Base-by-base conservation (phyloP, 2,888 invertebrate genomes). In the Lagria hirta region DNA sequence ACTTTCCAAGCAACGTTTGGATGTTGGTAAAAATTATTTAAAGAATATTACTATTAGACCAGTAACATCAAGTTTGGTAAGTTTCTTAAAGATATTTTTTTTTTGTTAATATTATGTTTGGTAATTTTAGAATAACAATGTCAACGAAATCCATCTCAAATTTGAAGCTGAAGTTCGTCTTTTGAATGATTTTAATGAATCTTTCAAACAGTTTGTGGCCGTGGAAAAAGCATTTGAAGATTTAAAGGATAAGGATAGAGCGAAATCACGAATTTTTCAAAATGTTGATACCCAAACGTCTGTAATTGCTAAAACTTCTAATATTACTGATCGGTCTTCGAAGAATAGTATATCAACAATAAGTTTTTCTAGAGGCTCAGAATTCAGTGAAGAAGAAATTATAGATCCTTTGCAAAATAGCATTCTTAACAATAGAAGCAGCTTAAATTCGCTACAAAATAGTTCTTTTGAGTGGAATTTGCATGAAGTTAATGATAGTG, bases 111-210 rank as follows among this genome's bases (percentile, higher is more conserved):
- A 13, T 16, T 43, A 10, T 5, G 40, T 26, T 54, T 38, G 33
- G 33, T 43, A 20, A 42, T 61, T 60, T 26, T 48, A 69, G 68
- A 51, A 52, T n/a, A n/a, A n/a, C 27, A 61, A 57, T 43, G 51
- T 79, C 4, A 74, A 74, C 46, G 75, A 78, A 29, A 73, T 82
- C 32, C 78, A 80, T 62, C 70, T 77, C 55, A 77, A 78, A 58
- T 77, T 81, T 57, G 76, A 78, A 60, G 76, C 80, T 0, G 81
- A 81, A 65, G 70, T 82, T 28, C 78, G 78, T 64, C 71, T 79
- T 26, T 63, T 81, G 22, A 81, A 82, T 52, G 76, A 79, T 29
- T 77, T 80, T 57, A 79, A 81, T 44, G 75, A 80, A 60, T 79
- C 80, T 0, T 59, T 80, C 15, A 68, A 73, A 26, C 79, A 80